Conservation (phyloP, 2,888 invertebrate species). For the Phrixothrix hirtus region DNA sequence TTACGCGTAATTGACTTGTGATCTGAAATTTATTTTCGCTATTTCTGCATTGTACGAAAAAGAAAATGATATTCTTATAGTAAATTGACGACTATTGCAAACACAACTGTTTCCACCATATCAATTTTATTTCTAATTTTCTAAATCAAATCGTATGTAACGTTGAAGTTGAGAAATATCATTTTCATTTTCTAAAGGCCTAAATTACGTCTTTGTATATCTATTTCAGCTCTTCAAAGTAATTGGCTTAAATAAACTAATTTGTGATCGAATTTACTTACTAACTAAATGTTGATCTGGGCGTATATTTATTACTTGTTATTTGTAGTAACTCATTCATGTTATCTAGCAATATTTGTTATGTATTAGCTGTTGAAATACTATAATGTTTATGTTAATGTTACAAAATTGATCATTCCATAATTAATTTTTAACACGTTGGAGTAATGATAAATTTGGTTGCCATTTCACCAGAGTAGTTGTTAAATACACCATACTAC, state of each 20-base stretch:
- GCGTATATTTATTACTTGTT: slow-evolving; percentile 16
- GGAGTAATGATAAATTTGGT: slow-evolving; percentile 25
- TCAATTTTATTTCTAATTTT: too few species aligned
- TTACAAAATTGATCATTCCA: slow-evolving; percentile 26
- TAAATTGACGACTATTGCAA: background rate
- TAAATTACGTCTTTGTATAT: slow-evolving; percentile 11
- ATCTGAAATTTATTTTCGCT: slow-evolving; percentile 2
- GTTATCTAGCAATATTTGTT: slow-evolving; percentile 50
- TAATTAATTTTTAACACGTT: slow-evolving; percentile 38
- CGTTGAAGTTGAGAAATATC: background rate
- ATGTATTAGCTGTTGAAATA: slow-evolving; percentile 48
- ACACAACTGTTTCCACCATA: too few species aligned
- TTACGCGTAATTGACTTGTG: slow-evolving; percentile 15
- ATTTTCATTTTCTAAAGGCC: slow-evolving; percentile 11
- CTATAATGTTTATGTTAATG: slow-evolving; percentile 41
- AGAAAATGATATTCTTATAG: slow-evolving; percentile 4
- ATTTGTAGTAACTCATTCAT: slow-evolving; percentile 38
- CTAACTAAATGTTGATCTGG: slow-evolving; percentile 8
- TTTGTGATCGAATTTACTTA: slow-evolving; percentile 28
- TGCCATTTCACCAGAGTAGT: slow-evolving; percentile 30
- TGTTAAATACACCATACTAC: slow-evolving; percentile 24
- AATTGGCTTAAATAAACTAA: too few species aligned
- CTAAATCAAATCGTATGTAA: too few species aligned
- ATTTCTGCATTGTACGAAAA: too few species aligned
- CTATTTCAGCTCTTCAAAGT: too few species aligned